Conservation (phyloP, 2,888 invertebrate species). For the Calliphora vomitoria region DNA sequence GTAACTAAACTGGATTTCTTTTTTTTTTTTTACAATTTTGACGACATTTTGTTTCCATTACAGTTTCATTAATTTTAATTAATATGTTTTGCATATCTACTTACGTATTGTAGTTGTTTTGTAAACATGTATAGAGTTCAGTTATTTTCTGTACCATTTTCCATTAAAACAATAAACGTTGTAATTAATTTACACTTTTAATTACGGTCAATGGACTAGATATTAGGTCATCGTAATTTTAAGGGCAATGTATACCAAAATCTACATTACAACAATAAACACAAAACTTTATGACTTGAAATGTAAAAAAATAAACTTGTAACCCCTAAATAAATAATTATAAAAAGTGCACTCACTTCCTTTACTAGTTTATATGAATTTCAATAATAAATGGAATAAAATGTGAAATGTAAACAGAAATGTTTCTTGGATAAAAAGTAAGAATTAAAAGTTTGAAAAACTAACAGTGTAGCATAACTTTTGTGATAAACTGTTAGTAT, state of each 20-base stretch:
- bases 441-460: no score
- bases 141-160: background rate
- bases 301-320: background rate
- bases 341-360: background rate
- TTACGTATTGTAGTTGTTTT: no score
- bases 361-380: background rate
- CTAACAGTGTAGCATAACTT: background rate
- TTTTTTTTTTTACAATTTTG: background rate
- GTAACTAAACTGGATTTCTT: background rate
- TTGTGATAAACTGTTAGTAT: background rate
- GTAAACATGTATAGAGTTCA: background rate
- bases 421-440: no score
- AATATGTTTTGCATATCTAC: no score
- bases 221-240: background rate
- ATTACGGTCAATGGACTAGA: constrained; percentile 14
- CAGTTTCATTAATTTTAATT: background rate
- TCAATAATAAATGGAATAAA: background rate
- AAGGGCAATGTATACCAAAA: background rate
- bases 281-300: background rate
- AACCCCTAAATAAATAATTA: background rate
- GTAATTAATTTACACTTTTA: background rate
- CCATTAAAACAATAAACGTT: background rate
- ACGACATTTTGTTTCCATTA: background rate
- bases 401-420: no score
- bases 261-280: background rate